Percentiles rank a stretch among this genome's conserved stretches.
These are phyloP conservation scores for Spizaetus ornatus DNA, from an alignment of 2,113 vertebrate genomes.

Conservation along the genomic window DNA sequence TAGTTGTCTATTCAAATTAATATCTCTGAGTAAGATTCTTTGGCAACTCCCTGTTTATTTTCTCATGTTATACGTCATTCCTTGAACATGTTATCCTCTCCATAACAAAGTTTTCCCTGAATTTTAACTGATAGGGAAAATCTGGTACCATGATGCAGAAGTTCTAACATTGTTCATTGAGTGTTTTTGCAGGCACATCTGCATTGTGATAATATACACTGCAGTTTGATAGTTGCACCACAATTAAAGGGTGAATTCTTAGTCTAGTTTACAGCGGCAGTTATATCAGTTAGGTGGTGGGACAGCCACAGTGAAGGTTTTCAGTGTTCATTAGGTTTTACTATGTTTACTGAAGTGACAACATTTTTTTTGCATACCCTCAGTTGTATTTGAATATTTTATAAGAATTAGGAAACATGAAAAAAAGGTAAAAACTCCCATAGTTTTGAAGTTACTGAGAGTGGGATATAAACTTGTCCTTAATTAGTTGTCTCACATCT, in stretches of 20 bases:
- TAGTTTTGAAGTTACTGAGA: neutral
- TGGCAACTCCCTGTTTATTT: neutral
- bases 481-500: fast-evolving
- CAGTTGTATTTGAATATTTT: neutral
- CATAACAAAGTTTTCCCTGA: neutral
- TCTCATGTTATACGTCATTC: neutral
- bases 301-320: neutral
- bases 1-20: neutral
- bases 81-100: fast-evolving
- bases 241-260: neutral
- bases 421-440: neutral
- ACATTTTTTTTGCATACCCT: neutral
- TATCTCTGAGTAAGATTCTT: neutral
- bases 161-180: fast-evolving
- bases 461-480: neutral
- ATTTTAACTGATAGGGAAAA: neutral
- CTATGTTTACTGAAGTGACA: neutral
- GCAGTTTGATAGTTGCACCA: neutral
- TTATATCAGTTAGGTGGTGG: fast-evolving
- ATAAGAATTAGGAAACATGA: neutral
- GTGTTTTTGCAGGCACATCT: neutral
- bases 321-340: neutral
- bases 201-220: fast-evolving
- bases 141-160: neutral
- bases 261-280: fast-evolving